Percentiles rank a stretch among this genome's conserved stretches.
Conservation (phyloP, 1,140 invertebrate species). For the Danaus plexippus region DNA sequence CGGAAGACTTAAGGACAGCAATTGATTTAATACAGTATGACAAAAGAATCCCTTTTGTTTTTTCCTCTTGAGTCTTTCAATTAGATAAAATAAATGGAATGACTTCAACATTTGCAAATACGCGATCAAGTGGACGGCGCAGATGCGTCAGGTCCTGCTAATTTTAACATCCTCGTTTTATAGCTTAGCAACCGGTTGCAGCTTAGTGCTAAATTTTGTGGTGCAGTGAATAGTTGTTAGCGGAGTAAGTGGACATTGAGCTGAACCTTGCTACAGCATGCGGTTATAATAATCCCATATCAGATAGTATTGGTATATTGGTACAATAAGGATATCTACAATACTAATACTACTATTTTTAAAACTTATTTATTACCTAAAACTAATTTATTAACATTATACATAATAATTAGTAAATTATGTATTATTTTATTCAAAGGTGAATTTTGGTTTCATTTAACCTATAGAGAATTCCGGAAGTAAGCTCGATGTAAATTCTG, state of each 20-base stretch:
- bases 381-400: no score
- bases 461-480: no score
- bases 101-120: not conserved
- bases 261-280: not conserved
- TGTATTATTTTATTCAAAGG: no score
- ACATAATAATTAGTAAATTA: no score
- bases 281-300: not conserved
- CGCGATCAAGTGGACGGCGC: constrained; percentile 12
- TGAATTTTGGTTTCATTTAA: no score
- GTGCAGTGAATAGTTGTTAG: constrained; percentile 12
- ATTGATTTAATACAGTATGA: no score
- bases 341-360: not conserved
- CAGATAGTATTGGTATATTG: not conserved
- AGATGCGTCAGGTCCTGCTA: constrained; percentile 23
- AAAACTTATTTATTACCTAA: not conserved
- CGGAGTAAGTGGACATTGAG: not conserved
- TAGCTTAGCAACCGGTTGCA: constrained; percentile 19
- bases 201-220: constrained; percentile 22
- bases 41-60: not conserved
- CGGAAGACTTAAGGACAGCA: no score
- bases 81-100: constrained; percentile 10
- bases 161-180: constrained; percentile 24
- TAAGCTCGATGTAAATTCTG: no score
- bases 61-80: constrained; percentile 2
- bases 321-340: constrained; percentile 5